These are phyloP conservation scores for Leptopterna dolabrata DNA, from an alignment of 2,888 invertebrate species.

Conservation along the genomic window DNA sequence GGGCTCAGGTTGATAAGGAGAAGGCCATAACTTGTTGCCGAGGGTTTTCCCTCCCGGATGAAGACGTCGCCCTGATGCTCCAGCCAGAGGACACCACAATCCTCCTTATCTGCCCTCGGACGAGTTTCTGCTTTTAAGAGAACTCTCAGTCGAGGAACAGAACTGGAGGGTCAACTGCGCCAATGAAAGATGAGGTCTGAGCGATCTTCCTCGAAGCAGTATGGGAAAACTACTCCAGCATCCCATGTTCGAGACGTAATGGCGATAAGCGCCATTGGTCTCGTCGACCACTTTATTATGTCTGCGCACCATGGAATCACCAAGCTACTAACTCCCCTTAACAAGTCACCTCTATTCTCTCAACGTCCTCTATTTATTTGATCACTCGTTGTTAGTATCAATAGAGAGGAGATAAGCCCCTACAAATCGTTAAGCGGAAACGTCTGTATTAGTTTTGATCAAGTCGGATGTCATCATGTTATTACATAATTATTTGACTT, in stretches of 20 bases:
- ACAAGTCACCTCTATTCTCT: no score
- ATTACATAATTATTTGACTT: no score
- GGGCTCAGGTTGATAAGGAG: slow-evolving; percentile 23
- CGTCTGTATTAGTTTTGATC: no score
- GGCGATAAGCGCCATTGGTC: background rate
- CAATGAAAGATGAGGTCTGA: background rate
- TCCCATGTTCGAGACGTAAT: background rate
- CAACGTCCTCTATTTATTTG: no score
- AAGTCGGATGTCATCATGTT: no score
- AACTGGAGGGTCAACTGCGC: background rate
- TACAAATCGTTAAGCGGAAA: no score
- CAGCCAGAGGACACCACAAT: background rate
- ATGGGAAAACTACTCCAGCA: background rate
- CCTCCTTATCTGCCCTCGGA: background rate
- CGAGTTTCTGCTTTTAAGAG: slow-evolving; percentile 7
- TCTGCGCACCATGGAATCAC: background rate
- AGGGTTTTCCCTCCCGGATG: background rate
- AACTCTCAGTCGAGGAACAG: background rate
- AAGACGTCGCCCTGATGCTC: background rate
- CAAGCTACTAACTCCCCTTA: background rate
- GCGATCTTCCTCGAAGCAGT: background rate
- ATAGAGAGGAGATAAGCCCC: no score
- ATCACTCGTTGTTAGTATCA: no score
- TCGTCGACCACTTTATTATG: background rate
- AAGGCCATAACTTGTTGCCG: slow-evolving; percentile 10